Percentiles rank a stretch among this genome's conserved stretches.
Evolutionary conservation across 2,888 invertebrate species (phyloP).

Genomic region (Muschampia plurimacula): DNA sequence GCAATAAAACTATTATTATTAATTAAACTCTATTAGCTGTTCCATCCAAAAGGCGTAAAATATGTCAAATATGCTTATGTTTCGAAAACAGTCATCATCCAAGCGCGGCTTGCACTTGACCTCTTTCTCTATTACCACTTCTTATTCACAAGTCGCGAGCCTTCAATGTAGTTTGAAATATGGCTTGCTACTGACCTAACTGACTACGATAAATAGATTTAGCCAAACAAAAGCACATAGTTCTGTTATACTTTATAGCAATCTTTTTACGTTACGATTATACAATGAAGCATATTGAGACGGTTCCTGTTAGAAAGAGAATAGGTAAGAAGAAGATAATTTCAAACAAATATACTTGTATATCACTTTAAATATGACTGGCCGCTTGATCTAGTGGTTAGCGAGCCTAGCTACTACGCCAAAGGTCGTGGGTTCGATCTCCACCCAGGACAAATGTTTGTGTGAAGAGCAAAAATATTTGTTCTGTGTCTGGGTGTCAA

Average conservation of each 20-base stretch:
- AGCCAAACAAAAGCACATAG: background rate
- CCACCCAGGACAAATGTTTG: no score
- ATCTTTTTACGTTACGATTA: background rate
- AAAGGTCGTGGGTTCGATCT: no score
- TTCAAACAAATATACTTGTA: no score
- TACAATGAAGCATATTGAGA: background rate
- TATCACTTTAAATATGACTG: no score
- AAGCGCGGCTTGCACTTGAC: conserved; percentile 28
- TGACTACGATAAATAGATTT: background rate
- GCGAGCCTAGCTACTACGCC: no score
- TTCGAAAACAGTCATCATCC: conserved; percentile 18
- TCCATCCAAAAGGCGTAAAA: background rate
- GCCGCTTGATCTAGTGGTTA: no score
- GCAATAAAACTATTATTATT: no score
- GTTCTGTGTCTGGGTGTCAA: no score
- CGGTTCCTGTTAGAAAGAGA: background rate
- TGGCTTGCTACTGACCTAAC: conserved; percentile 9
- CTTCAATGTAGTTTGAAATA: conserved; percentile 21
- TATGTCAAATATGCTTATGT: conserved; percentile 14
- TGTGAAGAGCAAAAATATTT: no score
- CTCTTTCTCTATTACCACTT: conserved; percentile 24
- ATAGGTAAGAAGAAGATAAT: no score
- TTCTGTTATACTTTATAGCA: background rate
- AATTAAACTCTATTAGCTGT: background rate
- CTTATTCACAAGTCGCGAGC: conserved; percentile 20